Percentiles rank a stretch among this genome's conserved stretches.
Conservation (phyloP, 2,888 invertebrate genomes). For the Leptarthrus brevirostris region DNA sequence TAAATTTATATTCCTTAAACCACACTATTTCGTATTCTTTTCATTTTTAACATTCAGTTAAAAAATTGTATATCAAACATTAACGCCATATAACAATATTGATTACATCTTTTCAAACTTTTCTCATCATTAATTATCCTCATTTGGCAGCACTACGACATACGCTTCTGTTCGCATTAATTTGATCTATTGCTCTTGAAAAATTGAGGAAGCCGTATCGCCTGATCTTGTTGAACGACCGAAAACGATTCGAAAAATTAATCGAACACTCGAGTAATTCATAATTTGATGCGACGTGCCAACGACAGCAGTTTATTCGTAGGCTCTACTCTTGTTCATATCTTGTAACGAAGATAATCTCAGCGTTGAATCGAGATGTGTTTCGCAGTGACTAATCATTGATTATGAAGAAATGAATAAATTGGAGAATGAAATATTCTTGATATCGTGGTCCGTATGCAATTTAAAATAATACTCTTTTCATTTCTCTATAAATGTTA, state of each 20-base stretch:
- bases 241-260: constrained; percentile 8
- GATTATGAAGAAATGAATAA: background rate
- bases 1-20: too few species aligned
- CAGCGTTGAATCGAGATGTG: background rate
- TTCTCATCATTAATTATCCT: constrained; percentile 13
- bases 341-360: constrained; percentile 1
- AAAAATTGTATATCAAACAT: too few species aligned
- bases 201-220: constrained; percentile 8
- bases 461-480: too few species aligned
- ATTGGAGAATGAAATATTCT: constrained; percentile 1
- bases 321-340: background rate
- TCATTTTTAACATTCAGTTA: too few species aligned
- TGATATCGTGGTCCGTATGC: background rate
- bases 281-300: constrained; percentile 39
- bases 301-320: constrained; percentile 30
- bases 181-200: constrained; percentile 8
- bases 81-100: too few species aligned
- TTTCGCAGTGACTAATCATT: background rate
- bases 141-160: constrained; percentile 8
- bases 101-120: too few species aligned
- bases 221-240: constrained; percentile 17
- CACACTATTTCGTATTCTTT: too few species aligned
- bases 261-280: constrained; percentile 9
- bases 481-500: too few species aligned
- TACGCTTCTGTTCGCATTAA: background rate